These are phyloP conservation scores for Eurois occulta DNA, from an alignment of 2,888 invertebrate species.

Conservation along the genomic window DNA sequence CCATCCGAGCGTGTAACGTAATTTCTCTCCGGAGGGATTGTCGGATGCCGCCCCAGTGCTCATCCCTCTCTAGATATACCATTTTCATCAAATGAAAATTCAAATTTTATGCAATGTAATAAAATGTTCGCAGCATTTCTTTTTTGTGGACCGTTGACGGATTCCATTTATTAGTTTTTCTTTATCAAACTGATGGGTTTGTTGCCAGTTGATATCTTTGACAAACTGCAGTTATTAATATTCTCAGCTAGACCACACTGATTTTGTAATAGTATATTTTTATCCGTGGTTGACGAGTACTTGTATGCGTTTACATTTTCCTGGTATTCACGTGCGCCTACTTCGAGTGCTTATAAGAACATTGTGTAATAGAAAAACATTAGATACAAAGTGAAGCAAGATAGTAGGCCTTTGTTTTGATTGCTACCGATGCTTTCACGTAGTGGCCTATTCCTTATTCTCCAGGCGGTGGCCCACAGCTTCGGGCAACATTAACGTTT, in stretches of 20 bases:
- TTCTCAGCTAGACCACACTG: neutral
- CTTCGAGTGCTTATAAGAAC: neutral
- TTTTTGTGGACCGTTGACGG: slow-evolving; percentile 4
- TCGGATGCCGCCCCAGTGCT: slow-evolving; percentile 38
- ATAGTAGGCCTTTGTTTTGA: slow-evolving; percentile 23
- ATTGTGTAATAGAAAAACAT: slow-evolving; percentile 29
- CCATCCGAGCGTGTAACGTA: slow-evolving; percentile 65
- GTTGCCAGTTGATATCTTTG: neutral
- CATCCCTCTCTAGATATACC: slow-evolving; percentile 25
- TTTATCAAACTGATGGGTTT: slow-evolving; percentile 1
- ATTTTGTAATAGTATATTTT: slow-evolving; percentile 29
- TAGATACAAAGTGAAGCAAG: neutral
- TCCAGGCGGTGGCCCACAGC: slow-evolving; percentile 2
- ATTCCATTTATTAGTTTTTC: slow-evolving; percentile 1
- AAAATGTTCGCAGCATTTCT: slow-evolving; percentile 5
- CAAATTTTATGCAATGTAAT: slow-evolving; percentile 51
- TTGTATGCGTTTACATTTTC: slow-evolving; percentile 39
- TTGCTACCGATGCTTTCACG: neutral
- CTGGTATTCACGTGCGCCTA: slow-evolving; percentile 38
- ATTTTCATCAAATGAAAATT: slow-evolving; percentile 51
- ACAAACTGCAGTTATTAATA: slow-evolving; percentile 19
- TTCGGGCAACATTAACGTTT: neutral
- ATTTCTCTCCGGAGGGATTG: slow-evolving; percentile 62
- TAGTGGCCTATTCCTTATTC: slow-evolving; percentile 21
- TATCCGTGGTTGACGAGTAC: slow-evolving; percentile 18